Evolutionary conservation across 2,888 invertebrate genomes (phyloP), one percentile per base, ranked within the genome.

Genomic region (Plagodis dolabraria): DNA sequence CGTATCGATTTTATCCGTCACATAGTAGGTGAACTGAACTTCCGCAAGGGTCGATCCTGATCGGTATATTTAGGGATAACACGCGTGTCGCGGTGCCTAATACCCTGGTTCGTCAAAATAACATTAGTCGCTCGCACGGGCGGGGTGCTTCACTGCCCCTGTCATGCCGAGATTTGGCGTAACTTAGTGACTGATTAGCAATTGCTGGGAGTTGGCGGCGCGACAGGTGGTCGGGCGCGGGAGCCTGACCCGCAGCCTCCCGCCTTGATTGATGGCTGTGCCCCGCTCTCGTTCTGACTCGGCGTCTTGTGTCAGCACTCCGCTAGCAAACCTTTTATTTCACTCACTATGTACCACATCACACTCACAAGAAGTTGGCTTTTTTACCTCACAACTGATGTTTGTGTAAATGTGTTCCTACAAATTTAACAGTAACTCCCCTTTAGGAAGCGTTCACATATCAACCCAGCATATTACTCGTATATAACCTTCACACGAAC

Each of bases 141-240:
- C 74, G 79, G 75, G 63, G 77, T 78, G 80, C 77, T 77, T 79
- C 79, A 63, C 77, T 77, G 80, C 77, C 77, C 79, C 79, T 85
- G 85, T 85, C 86, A 82, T 71, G 76, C 85, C 77, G 89, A 91
- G 90, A 92, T 91, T 91, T 88, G 83, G 85, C 82, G 84, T 83
- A 86, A 86, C 87, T 89, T 88, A 88, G 89, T 91, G 91, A 91
- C 91, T 92, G 92, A 91, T 91, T 91, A 90, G 92, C 89, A 86
- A 86, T 87, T 86, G 86, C 80, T 86, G 83, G 77, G 82, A 81
- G 83, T 80, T 83, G 83, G 80, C 80, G 79, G 82, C 80, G 89
- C 92, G 91, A 89, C 91, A 90, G 91, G 90, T 88, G 86, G 89
- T 85, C 83, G 85, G 83, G 80, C 80, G 67, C 72, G 70, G 68